Conservation (phyloP, 2,888 invertebrate species). For the Netelia melanura region DNA sequence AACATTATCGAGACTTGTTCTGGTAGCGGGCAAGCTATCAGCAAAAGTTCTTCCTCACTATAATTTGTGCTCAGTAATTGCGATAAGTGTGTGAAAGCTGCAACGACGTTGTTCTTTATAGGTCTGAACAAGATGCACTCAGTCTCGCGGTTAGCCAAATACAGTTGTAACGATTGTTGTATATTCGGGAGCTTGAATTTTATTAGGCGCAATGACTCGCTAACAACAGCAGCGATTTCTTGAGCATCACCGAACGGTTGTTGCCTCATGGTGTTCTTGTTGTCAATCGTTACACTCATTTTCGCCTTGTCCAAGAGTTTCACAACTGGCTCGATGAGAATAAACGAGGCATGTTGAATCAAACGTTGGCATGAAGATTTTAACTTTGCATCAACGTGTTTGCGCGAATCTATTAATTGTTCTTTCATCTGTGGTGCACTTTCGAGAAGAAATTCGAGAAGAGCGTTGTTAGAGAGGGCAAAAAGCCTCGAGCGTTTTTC, state of each 20-base stretch:
- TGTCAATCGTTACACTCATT: constrained; percentile 58
- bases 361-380: constrained; percentile 96
- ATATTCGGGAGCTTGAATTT: constrained; percentile 92
- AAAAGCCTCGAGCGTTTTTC: constrained; percentile 95
- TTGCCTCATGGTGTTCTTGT: constrained; percentile 81
- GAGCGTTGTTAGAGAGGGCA: constrained; percentile 92
- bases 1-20: constrained; percentile 97
- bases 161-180: constrained; percentile 96
- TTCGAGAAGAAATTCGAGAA: constrained; percentile 96
- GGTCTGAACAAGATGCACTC: constrained; percentile 98
- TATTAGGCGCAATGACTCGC: constrained; percentile 92
- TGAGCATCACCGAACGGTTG: constrained; percentile 90
- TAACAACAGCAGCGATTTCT: constrained; percentile 90
- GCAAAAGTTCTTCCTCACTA: constrained; percentile 91
- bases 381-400: constrained; percentile 97
- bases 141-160: constrained; percentile 98
- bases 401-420: constrained; percentile 96
- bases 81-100: constrained; percentile 93
- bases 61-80: constrained; percentile 92
- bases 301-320: constrained; percentile 88
- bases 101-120: constrained; percentile 96
- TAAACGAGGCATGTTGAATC: constrained; percentile 91
- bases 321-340: constrained; percentile 91
- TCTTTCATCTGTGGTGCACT: constrained; percentile 98
- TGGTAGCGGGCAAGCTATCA: constrained; percentile 96